phyloP scores from a whole-genome alignment of 2,797 vertebrate genomes.

The Ispidina picta region DNA sequence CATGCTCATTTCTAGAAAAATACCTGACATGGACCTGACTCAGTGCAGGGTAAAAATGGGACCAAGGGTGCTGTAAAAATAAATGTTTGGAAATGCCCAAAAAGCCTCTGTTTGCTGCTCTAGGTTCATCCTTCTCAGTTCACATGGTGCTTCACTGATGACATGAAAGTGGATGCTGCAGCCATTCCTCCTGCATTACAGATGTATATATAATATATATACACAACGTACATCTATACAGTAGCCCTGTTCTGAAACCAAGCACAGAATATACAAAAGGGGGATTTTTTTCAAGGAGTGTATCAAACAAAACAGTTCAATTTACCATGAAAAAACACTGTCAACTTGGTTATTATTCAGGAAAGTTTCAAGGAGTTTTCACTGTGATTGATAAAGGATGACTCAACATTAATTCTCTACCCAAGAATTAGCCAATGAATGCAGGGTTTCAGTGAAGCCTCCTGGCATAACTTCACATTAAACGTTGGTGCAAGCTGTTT shows the following conservation, averaged over 20 bases:
- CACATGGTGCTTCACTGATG: neutral
- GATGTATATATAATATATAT: no score
- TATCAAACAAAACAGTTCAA: neutral
- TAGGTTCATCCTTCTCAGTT: neutral
- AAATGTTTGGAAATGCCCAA: neutral
- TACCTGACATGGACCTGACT: accelerated
- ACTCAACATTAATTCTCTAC: neutral
- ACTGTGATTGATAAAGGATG: neutral
- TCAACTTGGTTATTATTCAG: neutral
- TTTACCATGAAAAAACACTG: neutral
- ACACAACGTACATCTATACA: neutral
- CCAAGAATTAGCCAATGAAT: neutral
- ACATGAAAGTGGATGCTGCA: neutral
- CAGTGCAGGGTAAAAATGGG: neutral
- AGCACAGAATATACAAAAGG: neutral
- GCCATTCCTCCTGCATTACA: neutral
- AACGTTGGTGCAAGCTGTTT: neutral
- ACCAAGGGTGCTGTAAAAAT: neutral
- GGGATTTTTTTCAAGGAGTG: neutral
- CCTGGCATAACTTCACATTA: neutral
- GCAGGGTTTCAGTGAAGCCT: neutral
- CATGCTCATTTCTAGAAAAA: neutral
- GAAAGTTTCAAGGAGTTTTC: neutral
- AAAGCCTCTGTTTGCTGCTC: neutral
- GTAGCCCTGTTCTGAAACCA: neutral